phyloP scores from a whole-genome alignment of 2,797 vertebrate genomes.

The Sebastes oblongus region DNA sequence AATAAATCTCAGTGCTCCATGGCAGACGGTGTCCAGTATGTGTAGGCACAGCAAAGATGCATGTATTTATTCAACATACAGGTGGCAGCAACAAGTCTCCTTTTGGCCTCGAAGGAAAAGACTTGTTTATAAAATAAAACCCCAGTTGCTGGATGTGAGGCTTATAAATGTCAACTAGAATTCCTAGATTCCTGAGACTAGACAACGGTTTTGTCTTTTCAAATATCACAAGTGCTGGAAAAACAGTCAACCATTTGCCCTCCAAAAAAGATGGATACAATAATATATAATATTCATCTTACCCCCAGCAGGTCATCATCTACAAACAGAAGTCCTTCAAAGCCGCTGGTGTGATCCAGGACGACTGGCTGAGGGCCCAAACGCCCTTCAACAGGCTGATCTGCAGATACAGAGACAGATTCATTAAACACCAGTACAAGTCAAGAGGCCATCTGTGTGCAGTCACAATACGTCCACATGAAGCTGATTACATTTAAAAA shows the following conservation, averaged over 20 bases:
- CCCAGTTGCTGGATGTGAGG: neutral
- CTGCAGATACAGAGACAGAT: slow-evolving; percentile 62
- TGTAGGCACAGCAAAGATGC: neutral
- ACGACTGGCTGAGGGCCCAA: slow-evolving; percentile 93
- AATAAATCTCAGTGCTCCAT: neutral
- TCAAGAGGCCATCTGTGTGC: neutral
- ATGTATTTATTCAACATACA: neutral
- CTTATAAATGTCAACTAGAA: neutral
- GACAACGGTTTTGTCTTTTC: neutral
- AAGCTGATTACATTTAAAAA: neutral
- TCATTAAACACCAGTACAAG: neutral
- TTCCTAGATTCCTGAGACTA: neutral
- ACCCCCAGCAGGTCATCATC: slow-evolving; percentile 98
- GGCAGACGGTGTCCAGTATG: neutral
- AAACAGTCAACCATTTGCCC: neutral
- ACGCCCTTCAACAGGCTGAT: slow-evolving; percentile 85
- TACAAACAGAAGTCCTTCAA: slow-evolving; percentile 95
- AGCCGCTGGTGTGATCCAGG: slow-evolving; percentile 95
- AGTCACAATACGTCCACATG: neutral
- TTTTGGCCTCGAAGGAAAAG: neutral
- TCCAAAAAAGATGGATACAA: neutral
- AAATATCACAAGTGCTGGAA: neutral
- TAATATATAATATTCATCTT: slow-evolving; percentile 44
- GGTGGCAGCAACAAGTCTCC: neutral
- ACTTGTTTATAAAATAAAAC: neutral